phyloP scores from a whole-genome alignment of 2,113 vertebrate genomes.

The Ellobius talpinus region DNA sequence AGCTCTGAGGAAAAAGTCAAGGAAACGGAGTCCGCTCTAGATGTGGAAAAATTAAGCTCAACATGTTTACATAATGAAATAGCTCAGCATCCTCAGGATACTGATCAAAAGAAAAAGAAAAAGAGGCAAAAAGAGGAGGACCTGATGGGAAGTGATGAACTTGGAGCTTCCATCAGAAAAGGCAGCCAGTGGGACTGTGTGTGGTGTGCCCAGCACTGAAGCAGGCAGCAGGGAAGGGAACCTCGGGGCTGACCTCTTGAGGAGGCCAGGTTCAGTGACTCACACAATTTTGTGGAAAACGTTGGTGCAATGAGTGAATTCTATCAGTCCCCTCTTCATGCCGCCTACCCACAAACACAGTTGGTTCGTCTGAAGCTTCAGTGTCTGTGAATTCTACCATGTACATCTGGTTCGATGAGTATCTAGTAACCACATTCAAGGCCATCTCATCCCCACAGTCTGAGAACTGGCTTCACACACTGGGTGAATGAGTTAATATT shows the following conservation, averaged over 20 bases:
- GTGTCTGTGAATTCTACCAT: background rate
- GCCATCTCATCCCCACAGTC: background rate
- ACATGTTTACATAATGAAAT: background rate
- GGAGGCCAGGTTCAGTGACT: too few relatives aligned
- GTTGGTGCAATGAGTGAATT: background rate
- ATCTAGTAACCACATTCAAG: too few relatives aligned
- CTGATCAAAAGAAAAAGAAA: background rate
- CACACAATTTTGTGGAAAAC: too few relatives aligned
- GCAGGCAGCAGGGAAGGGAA: background rate
- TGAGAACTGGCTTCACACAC: background rate
- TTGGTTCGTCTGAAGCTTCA: background rate
- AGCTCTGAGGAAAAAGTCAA: background rate
- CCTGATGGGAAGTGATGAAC: background rate
- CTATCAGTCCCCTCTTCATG: background rate
- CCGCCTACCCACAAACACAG: background rate
- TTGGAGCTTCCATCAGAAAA: background rate
- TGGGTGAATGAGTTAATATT: background rate
- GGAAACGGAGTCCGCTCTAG: background rate
- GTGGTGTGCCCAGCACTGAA: rapidly evolving
- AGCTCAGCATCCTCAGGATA: background rate
- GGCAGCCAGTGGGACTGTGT: background rate
- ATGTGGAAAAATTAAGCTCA: background rate
- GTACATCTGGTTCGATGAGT: background rate
- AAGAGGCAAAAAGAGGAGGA: background rate
- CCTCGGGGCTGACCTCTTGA: background rate